A percentile compares a stretch with the other conserved stretches of the same genome.
phyloP scores from a whole-genome alignment of 2,888 invertebrate species.

The Synergus japonicus region DNA sequence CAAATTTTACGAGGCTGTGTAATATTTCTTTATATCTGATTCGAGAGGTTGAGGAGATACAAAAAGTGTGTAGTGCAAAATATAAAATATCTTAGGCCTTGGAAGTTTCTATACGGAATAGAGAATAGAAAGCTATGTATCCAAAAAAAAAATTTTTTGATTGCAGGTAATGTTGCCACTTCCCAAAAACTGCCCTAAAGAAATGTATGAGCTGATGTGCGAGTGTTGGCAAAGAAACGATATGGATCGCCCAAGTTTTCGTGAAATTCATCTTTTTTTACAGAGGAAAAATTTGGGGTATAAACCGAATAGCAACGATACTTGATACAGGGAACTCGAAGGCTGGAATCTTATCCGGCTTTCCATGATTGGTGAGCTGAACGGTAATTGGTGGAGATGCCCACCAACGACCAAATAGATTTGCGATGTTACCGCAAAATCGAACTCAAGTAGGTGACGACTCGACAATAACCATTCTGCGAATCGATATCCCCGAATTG shows the following conservation, averaged over 20 bases:
- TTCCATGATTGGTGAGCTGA: constrained; percentile 75
- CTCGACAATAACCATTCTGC: constrained; percentile 63
- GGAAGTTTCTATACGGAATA: background rate
- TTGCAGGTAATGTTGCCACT: constrained; percentile 80
- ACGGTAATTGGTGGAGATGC: constrained; percentile 74
- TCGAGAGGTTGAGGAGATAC: too few species aligned
- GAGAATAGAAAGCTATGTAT: background rate
- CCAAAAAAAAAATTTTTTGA: constrained; percentile 21
- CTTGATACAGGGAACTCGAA: constrained; percentile 75
- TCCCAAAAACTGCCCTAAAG: constrained; percentile 89
- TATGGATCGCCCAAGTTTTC: constrained; percentile 87
- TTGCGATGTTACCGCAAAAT: constrained; percentile 50
- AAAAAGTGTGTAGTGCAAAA: too few species aligned
- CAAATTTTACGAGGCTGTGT: too few species aligned
- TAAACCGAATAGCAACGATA: constrained; percentile 70
- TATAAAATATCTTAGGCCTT: too few species aligned
- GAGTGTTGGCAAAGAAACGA: constrained; percentile 93
- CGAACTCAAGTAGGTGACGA: constrained; percentile 56
- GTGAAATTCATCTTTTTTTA: constrained; percentile 91
- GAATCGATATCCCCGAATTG: constrained; percentile 54
- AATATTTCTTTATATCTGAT: too few species aligned
- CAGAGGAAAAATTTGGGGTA: constrained; percentile 86
- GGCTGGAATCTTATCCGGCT: constrained; percentile 74
- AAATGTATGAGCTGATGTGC: constrained; percentile 91
- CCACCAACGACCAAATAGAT: constrained; percentile 65